Percentiles rank a stretch among this genome's conserved stretches.
These are phyloP conservation scores for Perccottus glenii DNA, from an alignment of 2,113 vertebrate genomes.

Conservation along the genomic window DNA sequence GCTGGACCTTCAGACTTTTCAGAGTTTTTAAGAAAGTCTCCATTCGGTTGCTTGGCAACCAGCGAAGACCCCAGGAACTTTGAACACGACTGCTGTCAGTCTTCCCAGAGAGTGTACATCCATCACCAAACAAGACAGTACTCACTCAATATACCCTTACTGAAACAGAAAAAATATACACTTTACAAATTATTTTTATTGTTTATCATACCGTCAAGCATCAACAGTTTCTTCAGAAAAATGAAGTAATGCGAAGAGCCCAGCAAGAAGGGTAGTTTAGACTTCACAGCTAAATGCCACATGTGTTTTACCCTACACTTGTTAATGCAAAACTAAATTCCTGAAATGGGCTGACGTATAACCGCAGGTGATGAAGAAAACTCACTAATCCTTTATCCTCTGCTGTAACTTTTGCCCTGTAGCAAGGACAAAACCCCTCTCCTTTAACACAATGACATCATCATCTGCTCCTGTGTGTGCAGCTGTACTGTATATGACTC, in stretches of 20 bases:
- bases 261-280: background rate
- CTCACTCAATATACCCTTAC: background rate
- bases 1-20: background rate
- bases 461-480: slow-evolving; percentile 7
- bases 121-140: background rate
- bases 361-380: slow-evolving; percentile 46
- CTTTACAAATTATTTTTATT: background rate
- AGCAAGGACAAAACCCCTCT: slow-evolving; percentile 59
- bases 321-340: slow-evolving; percentile 19
- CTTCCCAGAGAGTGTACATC: background rate
- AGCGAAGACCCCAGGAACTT: background rate
- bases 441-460: slow-evolving; percentile 31
- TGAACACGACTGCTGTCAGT: background rate
- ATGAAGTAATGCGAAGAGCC: background rate
- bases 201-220: background rate
- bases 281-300: background rate
- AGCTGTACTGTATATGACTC: slow-evolving; percentile 19
- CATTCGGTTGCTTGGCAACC: background rate
- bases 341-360: slow-evolving; percentile 30
- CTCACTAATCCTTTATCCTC: slow-evolving; percentile 51
- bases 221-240: background rate
- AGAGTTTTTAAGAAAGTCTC: background rate
- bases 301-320: background rate
- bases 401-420: slow-evolving; percentile 50
- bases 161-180: background rate